These are phyloP conservation scores for Unio pictorum DNA, from an alignment of 2,888 invertebrate genomes.

Conservation along the genomic window DNA sequence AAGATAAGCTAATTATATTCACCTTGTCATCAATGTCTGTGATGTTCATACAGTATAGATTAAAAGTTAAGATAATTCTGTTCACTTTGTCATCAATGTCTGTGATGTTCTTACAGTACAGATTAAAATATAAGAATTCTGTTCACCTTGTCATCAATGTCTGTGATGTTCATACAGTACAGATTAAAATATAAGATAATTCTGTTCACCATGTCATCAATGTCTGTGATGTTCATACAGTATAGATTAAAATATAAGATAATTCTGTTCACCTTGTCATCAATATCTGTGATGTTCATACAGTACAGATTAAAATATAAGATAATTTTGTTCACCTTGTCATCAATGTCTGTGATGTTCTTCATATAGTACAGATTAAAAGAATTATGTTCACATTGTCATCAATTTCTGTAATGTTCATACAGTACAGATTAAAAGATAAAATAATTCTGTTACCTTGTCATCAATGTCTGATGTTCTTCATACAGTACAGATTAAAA, in stretches of 20 bases:
- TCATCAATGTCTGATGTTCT: too few relatives aligned
- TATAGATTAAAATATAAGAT: conserved; percentile 75
- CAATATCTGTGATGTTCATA: not conserved
- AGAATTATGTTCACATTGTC: conserved; percentile 76
- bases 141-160: conserved; percentile 94
- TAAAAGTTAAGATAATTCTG: not conserved
- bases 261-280: too few relatives aligned
- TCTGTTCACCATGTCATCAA: conserved; percentile 89
- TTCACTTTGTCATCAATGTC: conserved; percentile 96
- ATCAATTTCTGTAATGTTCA: too few relatives aligned
- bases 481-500: too few relatives aligned
- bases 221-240: conserved; percentile 99
- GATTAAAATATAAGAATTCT: conserved; percentile 32
- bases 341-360: conserved; percentile 99
- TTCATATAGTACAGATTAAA: conserved; percentile 91
- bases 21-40: conserved; percentile 99
- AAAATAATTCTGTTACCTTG: too few relatives aligned
- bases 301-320: not conserved
- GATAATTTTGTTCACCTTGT: conserved; percentile 78
- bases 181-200: not conserved
- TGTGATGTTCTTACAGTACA: conserved; percentile 99
- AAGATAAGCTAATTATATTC: conserved; percentile 18
- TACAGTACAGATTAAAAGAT: too few relatives aligned
- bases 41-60: conserved; percentile 96
- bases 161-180: conserved; percentile 87